Conservation (phyloP, 2,113 vertebrate genomes). For the Falcunculus frontatus region DNA sequence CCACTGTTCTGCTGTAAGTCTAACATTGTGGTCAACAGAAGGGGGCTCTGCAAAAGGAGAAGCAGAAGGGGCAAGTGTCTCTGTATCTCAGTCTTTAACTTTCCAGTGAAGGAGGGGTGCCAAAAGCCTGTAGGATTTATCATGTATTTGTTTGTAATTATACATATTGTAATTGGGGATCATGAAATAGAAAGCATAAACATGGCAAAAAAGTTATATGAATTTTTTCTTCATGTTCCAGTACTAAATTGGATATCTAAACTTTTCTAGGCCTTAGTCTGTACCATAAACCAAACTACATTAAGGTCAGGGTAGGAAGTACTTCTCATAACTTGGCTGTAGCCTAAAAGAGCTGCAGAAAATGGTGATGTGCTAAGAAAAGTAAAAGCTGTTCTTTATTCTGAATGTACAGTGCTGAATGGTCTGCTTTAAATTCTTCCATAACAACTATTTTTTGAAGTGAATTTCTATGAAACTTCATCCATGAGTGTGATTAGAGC, state of each 20-base stretch:
- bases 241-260: neutral
- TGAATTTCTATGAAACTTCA: neutral
- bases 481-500: neutral
- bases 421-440: neutral
- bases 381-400: neutral
- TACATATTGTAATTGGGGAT: neutral
- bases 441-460: neutral
- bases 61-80: neutral
- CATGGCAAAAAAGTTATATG: neutral
- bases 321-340: neutral
- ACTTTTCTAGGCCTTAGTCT: neutral
- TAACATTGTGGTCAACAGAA: neutral
- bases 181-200: neutral
- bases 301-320: neutral
- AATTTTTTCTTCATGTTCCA: neutral
- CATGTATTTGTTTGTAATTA: neutral
- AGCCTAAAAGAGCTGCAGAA: neutral
- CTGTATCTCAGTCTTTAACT: neutral
- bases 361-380: neutral
- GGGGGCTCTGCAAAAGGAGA: neutral
- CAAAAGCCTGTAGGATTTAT: neutral
- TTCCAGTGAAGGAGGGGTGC: neutral
- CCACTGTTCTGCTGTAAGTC: neutral
- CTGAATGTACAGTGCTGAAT: neutral
- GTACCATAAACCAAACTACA: neutral